These are phyloP conservation scores for Poecilobothrus nobilitatus DNA, from an alignment of 2,888 invertebrate genomes.

Conservation along the genomic window DNA sequence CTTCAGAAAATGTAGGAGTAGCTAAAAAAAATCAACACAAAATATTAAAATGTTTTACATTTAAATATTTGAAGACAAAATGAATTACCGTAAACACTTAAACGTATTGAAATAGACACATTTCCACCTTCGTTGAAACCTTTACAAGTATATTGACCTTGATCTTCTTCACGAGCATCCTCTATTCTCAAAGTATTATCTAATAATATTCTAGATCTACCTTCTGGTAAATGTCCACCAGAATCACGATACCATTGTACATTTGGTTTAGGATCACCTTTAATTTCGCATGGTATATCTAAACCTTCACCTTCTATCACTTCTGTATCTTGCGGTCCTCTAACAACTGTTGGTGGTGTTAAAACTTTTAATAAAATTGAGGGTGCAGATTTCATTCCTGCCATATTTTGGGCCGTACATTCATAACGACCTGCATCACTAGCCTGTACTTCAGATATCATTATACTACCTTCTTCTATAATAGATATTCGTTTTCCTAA, in stretches of 20 bases:
- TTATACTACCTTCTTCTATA: constrained; percentile 29
- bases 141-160: constrained; percentile 29
- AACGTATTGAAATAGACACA: constrained; percentile 27
- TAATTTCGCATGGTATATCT: constrained; percentile 30
- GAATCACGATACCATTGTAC: constrained; percentile 28
- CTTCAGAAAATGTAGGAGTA: constrained; percentile 29
- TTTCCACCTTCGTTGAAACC: constrained; percentile 31
- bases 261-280: constrained; percentile 28
- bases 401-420: constrained; percentile 32
- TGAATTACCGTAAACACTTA: constrained; percentile 29
- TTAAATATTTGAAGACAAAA: not conserved
- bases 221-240: constrained; percentile 27
- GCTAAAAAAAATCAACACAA: constrained; percentile 21
- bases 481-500: constrained; percentile 30
- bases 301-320: constrained; percentile 30
- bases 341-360: constrained; percentile 29
- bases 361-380: constrained; percentile 28
- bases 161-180: constrained; percentile 29
- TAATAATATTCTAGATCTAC: constrained; percentile 28
- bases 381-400: constrained; percentile 28
- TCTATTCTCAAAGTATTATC: constrained; percentile 31
- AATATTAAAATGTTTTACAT: not conserved
- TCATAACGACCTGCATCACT: constrained; percentile 30
- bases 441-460: constrained; percentile 30
- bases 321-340: constrained; percentile 29